These are phyloP conservation scores for Onychostoma macrolepis DNA, from an alignment of 2,113 vertebrate species.

Conservation along the genomic window DNA sequence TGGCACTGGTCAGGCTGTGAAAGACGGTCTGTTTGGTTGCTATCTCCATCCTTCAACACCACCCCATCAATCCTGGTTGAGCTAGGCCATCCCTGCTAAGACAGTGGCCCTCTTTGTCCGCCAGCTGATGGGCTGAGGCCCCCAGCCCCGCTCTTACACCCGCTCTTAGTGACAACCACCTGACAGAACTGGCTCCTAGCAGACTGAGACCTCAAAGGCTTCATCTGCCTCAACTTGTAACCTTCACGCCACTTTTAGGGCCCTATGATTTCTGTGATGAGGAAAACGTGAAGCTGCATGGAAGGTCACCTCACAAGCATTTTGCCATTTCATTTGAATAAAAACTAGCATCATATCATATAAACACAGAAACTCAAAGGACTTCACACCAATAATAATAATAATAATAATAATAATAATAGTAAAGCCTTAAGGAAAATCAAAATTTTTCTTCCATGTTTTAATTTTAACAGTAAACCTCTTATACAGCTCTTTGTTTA, in stretches of 20 bases:
- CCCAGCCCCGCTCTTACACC: conserved; percentile 29
- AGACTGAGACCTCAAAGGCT: conserved; percentile 44
- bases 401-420: too few species aligned
- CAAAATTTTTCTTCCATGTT: too few species aligned
- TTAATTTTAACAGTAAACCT: too few species aligned
- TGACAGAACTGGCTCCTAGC: conserved; percentile 63
- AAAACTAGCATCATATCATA: background rate
- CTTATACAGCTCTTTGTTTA: too few species aligned
- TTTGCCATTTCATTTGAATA: background rate
- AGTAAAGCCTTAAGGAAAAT: too few species aligned
- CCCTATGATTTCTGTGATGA: background rate
- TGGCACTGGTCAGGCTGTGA: conserved; percentile 70
- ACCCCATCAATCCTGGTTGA: conserved; percentile 73
- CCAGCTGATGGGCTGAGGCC: conserved; percentile 42
- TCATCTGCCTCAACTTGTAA: conserved; percentile 7
- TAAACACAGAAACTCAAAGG: background rate
- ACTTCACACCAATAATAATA: too few species aligned
- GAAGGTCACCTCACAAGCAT: background rate
- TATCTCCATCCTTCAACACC: conserved; percentile 78
- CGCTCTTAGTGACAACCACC: conserved; percentile 60
- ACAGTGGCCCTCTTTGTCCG: conserved; percentile 74
- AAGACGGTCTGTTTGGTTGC: conserved; percentile 74
- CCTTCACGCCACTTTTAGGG: conserved; percentile 15
- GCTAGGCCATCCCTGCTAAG: conserved; percentile 66
- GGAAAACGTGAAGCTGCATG: background rate